phyloP scores from a whole-genome alignment of 2,113 vertebrate genomes.

The Scortum barcoo region DNA sequence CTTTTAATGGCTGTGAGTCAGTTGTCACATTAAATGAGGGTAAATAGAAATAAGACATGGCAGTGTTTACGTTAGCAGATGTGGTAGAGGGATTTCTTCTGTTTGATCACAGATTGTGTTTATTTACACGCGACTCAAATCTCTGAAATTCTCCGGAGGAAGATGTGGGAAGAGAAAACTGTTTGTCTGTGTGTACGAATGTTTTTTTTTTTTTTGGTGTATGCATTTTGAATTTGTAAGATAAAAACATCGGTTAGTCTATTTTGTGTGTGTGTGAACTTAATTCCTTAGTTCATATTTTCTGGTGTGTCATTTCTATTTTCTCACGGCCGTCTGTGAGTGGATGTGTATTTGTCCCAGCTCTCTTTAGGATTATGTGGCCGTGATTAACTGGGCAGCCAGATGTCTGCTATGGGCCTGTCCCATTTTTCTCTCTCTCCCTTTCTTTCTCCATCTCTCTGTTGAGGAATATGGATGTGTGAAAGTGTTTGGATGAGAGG shows the following conservation, averaged over 20 bases:
- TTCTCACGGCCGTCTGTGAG: constrained; percentile 14
- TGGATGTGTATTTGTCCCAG: constrained; percentile 23
- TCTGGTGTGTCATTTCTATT: constrained; percentile 47
- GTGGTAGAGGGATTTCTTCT: neutral
- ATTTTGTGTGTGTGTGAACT: constrained; percentile 22
- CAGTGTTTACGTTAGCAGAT: neutral
- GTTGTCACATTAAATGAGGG: neutral
- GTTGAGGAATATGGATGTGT: constrained; percentile 12
- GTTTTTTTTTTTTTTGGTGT: constrained; percentile 18
- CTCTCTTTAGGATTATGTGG: constrained; percentile 52
- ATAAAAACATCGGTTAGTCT: neutral
- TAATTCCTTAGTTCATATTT: constrained; percentile 36
- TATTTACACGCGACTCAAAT: constrained; percentile 14
- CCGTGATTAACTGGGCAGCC: constrained; percentile 58
- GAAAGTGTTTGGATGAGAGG: constrained; percentile 32
- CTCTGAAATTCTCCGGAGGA: constrained; percentile 16
- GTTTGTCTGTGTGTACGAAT: neutral
- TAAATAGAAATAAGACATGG: constrained; percentile 5
- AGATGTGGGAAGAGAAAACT: neutral
- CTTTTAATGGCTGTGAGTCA: constrained; percentile 12
- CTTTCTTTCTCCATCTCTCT: neutral
- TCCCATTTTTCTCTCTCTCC: neutral
- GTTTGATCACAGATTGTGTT: constrained; percentile 38
- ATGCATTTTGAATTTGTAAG: constrained; percentile 2
- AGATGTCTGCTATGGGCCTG: constrained; percentile 45